phyloP scores from a whole-genome alignment of 2,113 vertebrate genomes.

The Phalacrocorax aristotelis region DNA sequence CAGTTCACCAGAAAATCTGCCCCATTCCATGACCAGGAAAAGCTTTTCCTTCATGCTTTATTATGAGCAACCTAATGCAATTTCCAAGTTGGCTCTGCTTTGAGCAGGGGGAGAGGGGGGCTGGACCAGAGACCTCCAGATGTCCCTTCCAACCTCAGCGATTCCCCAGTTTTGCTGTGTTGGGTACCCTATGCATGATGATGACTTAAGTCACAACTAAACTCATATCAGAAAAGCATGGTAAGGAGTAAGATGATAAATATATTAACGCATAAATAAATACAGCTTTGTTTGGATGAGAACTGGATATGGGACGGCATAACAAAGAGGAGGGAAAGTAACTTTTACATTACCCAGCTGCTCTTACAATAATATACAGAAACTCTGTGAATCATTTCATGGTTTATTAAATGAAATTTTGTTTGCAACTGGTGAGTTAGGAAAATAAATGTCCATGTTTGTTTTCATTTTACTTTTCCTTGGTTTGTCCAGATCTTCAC shows the following conservation, averaged over 20 bases:
- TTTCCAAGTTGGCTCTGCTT: background rate
- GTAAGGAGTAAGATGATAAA: slow-evolving; percentile 48
- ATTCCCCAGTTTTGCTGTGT: background rate
- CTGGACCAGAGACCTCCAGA: background rate
- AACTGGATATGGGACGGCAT: slow-evolving; percentile 45
- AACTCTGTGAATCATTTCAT: slow-evolving; percentile 80
- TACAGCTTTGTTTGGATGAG: slow-evolving; percentile 57
- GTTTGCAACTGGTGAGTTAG: slow-evolving; percentile 76
- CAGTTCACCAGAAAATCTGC: background rate
- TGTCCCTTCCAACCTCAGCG: background rate
- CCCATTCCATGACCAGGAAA: background rate
- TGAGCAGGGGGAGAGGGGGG: background rate
- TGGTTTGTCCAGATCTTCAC: slow-evolving; percentile 73
- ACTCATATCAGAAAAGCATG: background rate
- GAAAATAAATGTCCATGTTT: slow-evolving; percentile 79
- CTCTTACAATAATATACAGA: slow-evolving; percentile 77
- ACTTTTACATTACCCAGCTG: slow-evolving; percentile 76
- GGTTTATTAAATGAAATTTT: slow-evolving; percentile 80
- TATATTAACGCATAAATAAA: slow-evolving; percentile 64
- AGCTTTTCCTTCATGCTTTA: background rate
- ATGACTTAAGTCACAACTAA: background rate
- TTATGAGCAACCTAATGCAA: background rate
- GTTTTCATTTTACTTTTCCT: slow-evolving; percentile 78
- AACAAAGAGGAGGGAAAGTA: slow-evolving; percentile 65
- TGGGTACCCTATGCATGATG: background rate